phyloP scores from a whole-genome alignment of 2,888 invertebrate genomes.

The Lepidochrysops patricia region DNA sequence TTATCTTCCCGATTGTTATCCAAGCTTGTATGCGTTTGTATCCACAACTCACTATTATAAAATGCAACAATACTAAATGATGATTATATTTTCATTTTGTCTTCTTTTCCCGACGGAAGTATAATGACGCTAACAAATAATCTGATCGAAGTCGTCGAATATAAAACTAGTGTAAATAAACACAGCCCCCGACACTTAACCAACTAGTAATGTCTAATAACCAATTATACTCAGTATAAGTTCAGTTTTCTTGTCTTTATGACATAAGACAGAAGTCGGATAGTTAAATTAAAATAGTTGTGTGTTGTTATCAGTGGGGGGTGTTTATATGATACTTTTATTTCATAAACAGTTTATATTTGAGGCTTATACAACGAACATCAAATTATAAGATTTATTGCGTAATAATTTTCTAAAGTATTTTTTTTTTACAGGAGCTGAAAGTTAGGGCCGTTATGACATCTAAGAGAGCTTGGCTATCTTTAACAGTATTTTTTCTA shows the following conservation, averaged over 20 bases:
- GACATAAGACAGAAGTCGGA: too few species aligned
- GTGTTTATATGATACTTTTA: too few species aligned
- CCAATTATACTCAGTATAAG: too few species aligned
- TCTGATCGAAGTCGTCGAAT: slow-evolving; percentile 1
- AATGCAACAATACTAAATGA: slow-evolving; percentile 29
- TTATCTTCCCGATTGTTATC: too few species aligned
- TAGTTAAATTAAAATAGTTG: too few species aligned
- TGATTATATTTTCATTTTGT: slow-evolving; percentile 42
- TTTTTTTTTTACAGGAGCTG: slow-evolving; percentile 11
- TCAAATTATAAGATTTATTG: background rate
- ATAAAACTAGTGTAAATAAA: too few species aligned
- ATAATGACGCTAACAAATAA: slow-evolving; percentile 37
- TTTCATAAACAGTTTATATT: background rate
- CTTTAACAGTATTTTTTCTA: background rate
- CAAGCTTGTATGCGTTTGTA: too few species aligned
- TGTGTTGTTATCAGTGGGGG: too few species aligned
- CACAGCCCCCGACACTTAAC: too few species aligned
- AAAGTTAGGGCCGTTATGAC: slow-evolving; percentile 2
- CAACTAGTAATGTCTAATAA: too few species aligned
- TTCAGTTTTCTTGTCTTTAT: too few species aligned
- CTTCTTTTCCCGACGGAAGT: slow-evolving; percentile 56
- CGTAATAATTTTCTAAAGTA: background rate
- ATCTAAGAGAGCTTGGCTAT: slow-evolving; percentile 10
- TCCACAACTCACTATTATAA: too few species aligned
- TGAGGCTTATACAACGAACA: background rate